phyloP scores from a whole-genome alignment of 2,797 vertebrate genomes.

The Lepus townsendii region DNA sequence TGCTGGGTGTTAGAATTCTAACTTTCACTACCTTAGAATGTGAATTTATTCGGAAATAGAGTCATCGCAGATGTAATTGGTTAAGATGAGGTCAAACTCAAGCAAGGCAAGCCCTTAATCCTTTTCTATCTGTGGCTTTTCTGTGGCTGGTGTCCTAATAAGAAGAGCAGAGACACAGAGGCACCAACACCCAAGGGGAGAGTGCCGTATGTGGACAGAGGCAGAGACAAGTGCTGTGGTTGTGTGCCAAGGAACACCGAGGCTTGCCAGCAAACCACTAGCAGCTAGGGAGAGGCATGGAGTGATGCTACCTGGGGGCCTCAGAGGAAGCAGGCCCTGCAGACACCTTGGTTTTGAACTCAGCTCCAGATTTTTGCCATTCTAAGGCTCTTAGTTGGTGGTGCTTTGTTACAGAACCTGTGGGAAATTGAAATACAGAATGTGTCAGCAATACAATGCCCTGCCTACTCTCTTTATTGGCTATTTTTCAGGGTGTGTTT shows the following conservation, averaged over 20 bases:
- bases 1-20: not conserved
- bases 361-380: not conserved
- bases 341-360: not conserved
- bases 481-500: not conserved
- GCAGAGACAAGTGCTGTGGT: not conserved
- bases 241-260: not conserved
- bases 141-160: not conserved
- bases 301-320: not conserved
- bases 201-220: not conserved
- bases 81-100: not conserved
- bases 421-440: not conserved
- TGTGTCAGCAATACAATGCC: not conserved
- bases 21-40: not conserved
- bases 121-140: not conserved
- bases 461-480: not conserved
- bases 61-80: not conserved
- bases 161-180: not conserved
- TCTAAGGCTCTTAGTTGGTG: not conserved
- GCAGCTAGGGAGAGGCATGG: not conserved
- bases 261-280: not conserved
- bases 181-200: not conserved
- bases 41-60: not conserved
- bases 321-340: not conserved
- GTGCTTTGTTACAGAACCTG: not conserved
- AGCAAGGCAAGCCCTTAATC: not conserved